Evolutionary conservation across 2,113 vertebrate genomes (phyloP).

Genomic region (Gobius niger): DNA sequence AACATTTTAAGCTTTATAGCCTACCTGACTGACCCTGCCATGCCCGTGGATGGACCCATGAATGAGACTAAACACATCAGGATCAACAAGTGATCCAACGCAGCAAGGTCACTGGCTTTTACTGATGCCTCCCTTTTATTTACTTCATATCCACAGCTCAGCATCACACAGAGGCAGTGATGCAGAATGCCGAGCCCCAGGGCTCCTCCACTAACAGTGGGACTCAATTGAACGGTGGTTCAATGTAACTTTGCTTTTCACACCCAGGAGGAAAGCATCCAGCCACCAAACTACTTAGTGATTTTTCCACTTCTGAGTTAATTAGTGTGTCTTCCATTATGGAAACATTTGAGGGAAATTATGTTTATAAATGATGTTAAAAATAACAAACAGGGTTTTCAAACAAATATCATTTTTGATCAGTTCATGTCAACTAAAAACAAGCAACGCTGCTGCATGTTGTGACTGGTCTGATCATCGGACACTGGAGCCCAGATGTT

Average conservation of each 20-base stretch:
- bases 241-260: conserved; percentile 39
- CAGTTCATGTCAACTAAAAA: neutral
- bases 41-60: conserved; percentile 5
- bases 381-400: neutral
- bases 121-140: conserved; percentile 11
- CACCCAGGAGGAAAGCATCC: conserved; percentile 38
- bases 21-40: neutral
- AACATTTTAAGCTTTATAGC: conserved; percentile 5
- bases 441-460: neutral
- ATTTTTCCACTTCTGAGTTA: conserved; percentile 69
- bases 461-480: neutral
- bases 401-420: neutral
- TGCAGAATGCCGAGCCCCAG: conserved; percentile 46
- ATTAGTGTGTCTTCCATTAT: conserved; percentile 31
- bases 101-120: conserved; percentile 19
- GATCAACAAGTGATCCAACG: conserved; percentile 12
- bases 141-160: conserved; percentile 24
- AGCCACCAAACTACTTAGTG: conserved; percentile 47
- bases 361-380: conserved; percentile 8
- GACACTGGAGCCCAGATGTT: conserved; percentile 11
- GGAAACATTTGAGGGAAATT: neutral
- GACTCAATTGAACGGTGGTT: conserved; percentile 50
- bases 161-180: conserved; percentile 37
- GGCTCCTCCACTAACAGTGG: conserved; percentile 33
- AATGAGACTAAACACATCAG: conserved; percentile 3